phyloP scores from a whole-genome alignment of 1,140 invertebrate species.

The Akabosia matsudoensis region DNA sequence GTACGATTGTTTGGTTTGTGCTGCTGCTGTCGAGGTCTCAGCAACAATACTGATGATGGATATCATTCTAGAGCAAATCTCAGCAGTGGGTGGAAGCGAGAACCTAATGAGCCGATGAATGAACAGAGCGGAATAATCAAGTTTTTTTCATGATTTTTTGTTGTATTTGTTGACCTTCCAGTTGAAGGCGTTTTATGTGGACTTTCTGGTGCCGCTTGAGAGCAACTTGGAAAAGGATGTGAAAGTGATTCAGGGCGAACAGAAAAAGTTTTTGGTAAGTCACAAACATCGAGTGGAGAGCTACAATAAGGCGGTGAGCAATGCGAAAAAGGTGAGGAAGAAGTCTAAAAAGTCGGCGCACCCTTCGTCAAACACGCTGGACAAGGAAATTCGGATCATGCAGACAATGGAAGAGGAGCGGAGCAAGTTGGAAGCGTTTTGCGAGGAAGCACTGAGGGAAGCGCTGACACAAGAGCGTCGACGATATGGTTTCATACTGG shows the following conservation, averaged over 20 bases:
- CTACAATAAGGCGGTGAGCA: constrained; percentile 80
- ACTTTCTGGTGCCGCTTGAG: constrained; percentile 83
- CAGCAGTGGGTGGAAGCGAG: too few species aligned
- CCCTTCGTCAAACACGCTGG: constrained; percentile 67
- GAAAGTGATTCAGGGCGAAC: constrained; percentile 86
- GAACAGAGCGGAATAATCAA: too few species aligned
- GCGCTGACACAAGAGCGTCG: constrained; percentile 89
- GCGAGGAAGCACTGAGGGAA: constrained; percentile 87
- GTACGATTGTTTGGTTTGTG: not conserved
- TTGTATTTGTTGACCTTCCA: too few species aligned
- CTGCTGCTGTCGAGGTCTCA: not conserved
- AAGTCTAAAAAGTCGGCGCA: constrained; percentile 67
- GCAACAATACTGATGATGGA: not conserved
- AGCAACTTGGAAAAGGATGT: constrained; percentile 89
- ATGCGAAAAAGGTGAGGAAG: constrained; percentile 83
- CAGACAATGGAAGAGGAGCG: constrained; percentile 86
- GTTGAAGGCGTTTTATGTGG: constrained; percentile 90
- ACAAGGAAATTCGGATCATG: constrained; percentile 82
- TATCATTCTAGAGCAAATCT: constrained; percentile 1
- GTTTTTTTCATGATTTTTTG: not conserved
- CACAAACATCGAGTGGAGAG: constrained; percentile 82
- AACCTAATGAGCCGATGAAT: too few species aligned
- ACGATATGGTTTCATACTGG: constrained; percentile 87
- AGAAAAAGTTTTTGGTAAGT: constrained; percentile 83
- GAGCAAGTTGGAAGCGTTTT: constrained; percentile 82